phyloP scores from a whole-genome alignment of 2,113 vertebrate species.

The Fukomys damarensis region DNA sequence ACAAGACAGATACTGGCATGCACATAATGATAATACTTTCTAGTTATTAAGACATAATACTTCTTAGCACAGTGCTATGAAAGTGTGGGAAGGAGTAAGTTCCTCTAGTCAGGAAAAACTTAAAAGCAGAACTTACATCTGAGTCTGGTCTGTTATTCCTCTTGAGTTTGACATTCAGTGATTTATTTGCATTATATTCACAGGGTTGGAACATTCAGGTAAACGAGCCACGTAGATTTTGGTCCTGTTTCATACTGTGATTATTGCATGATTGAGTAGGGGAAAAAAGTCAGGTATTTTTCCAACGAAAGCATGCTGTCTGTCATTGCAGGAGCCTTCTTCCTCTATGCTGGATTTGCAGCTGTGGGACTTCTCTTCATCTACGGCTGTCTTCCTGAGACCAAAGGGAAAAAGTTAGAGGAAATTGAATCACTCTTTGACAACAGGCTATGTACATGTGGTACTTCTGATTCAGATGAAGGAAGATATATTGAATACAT shows the following conservation, averaged over 20 bases:
- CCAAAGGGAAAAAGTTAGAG: slow-evolving; percentile 96
- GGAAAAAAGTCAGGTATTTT: neutral
- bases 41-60: neutral
- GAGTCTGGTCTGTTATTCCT: neutral
- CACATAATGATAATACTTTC: neutral
- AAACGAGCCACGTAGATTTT: neutral
- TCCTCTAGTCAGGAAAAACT: neutral
- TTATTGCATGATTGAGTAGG: neutral
- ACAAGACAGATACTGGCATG: neutral
- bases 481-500: slow-evolving; percentile 98
- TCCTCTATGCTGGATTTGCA: slow-evolving; percentile 95
- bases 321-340: slow-evolving; percentile 93
- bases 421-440: slow-evolving; percentile 98
- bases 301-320: slow-evolving; percentile 6
- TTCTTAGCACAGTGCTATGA: neutral
- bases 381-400: slow-evolving; percentile 98
- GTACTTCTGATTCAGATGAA: slow-evolving; percentile 94
- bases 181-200: neutral
- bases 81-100: neutral
- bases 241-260: neutral
- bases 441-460: slow-evolving; percentile 95
- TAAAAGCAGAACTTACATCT: neutral
- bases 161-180: neutral
- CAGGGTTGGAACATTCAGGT: neutral
- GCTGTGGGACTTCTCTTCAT: slow-evolving; percentile 93